These are phyloP conservation scores for Coremacera marginata DNA, from an alignment of 2,888 invertebrate genomes.

Conservation along the genomic window DNA sequence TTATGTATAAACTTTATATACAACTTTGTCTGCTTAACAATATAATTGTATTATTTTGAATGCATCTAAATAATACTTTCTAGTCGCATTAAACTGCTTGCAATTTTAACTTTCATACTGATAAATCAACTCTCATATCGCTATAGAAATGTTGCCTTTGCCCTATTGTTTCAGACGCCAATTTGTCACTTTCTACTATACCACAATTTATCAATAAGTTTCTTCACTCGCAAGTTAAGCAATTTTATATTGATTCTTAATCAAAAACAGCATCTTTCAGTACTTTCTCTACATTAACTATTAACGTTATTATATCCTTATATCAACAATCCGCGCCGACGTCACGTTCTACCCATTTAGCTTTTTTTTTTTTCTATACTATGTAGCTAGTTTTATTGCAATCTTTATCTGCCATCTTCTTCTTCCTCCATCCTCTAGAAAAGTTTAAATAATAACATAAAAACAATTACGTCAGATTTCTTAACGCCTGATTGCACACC, in stretches of 20 bases:
- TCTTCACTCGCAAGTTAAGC: background rate
- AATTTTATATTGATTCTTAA: background rate
- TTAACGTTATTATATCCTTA: background rate
- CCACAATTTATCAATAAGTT: conserved; percentile 3
- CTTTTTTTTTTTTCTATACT: background rate
- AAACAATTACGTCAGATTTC: conserved; percentile 53
- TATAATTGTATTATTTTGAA: no score
- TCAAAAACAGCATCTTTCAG: background rate
- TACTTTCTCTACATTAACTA: background rate
- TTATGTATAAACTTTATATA: no score
- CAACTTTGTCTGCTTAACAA: no score
- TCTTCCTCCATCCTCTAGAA: background rate
- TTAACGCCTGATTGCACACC: conserved; percentile 55
- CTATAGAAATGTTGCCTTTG: background rate
- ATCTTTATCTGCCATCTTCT: background rate
- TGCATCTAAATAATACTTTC: no score
- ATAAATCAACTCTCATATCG: background rate
- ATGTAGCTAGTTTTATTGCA: background rate
- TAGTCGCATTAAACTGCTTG: no score
- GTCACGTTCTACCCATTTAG: background rate
- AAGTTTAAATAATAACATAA: conserved; percentile 49
- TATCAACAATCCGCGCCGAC: background rate
- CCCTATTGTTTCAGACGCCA: background rate
- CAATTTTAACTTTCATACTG: background rate
- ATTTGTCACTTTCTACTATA: conserved; percentile 19